Evolutionary conservation across 2,797 vertebrate genomes (phyloP), one percentile per base, ranked within the genome.

Genomic region (Sciaenops ocellatus): DNA sequence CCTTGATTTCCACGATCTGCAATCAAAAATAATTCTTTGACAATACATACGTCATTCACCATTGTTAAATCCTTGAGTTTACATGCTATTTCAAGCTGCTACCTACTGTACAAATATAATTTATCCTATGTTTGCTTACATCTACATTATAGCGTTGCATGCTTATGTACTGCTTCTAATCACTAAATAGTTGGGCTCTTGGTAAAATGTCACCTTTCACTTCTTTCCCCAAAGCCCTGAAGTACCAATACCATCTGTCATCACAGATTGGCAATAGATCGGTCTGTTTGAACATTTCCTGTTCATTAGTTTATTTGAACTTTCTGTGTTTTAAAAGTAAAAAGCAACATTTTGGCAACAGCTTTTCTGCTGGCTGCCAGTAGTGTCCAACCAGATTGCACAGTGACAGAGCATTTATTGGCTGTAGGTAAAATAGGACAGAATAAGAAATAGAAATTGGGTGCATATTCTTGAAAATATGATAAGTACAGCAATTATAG

Each of bases 401-500:
- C 24, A 4, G n/a, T 22, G 60, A 70, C 26, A 74, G 47, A 64
- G 44, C 11, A 11, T 17, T 24, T 22, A 16, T 56, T 71, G 61
- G 54, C 61, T 79, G 48, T 59, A 78, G 47, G 46, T 71, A 34
- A 71, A 75, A 67, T 47, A 38, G 42, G 48, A 42, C 16, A 62
- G 34, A 38, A 38, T 38, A 44, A 44, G 13, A 44, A 65, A 77
- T 41, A n/a, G n/a, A 62, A 50, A 63, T 42, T 71, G 17, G 46
- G 8, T 54, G 30, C 22, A 52, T 56, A 44, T 47, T 67, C 6
- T 51, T 60, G 15, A 42, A 74, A 44, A 11, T 44, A 28, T 22
- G 38, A 74, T 54, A 68, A 65, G 18, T 50, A 56, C 24, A 57
- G 63, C 56, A 61, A 61, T 72, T 78, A 61, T n/a, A 74, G 66